Percentiles rank a stretch among this genome's conserved stretches.
These are phyloP conservation scores for Amphiprion clarkii DNA, from an alignment of 2,797 vertebrate species.

Conservation along the genomic window DNA sequence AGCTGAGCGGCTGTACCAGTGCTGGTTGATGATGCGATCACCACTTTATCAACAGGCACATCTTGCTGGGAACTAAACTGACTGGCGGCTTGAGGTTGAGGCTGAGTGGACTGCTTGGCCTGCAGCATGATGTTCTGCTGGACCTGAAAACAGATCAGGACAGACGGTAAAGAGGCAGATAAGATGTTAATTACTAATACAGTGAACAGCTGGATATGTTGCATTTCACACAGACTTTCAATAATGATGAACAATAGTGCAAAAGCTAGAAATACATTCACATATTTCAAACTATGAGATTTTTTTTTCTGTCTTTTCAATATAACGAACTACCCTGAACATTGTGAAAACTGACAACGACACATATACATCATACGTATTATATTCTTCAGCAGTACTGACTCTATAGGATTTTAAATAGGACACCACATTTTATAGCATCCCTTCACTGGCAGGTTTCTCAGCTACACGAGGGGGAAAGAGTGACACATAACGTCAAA, in stretches of 20 bases:
- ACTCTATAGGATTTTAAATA: neutral
- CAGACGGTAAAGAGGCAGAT: neutral
- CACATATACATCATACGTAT: neutral
- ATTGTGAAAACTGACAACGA: neutral
- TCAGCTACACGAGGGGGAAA: neutral
- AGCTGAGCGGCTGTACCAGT: conserved; percentile 75
- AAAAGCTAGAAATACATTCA: neutral
- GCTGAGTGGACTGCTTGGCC: conserved; percentile 82
- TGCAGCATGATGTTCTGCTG: conserved; percentile 91
- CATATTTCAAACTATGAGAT: neutral
- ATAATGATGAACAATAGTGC: neutral
- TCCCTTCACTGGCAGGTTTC: neutral
- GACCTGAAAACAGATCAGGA: conserved; percentile 78
- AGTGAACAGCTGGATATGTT: neutral
- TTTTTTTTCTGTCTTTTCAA: neutral
- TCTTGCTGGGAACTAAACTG: conserved; percentile 89
- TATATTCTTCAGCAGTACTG: neutral
- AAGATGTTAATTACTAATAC: neutral
- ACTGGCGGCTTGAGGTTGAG: conserved; percentile 76
- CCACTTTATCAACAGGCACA: conserved; percentile 75
- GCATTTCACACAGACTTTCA: neutral
- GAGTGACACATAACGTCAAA: neutral
- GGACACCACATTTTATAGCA: neutral
- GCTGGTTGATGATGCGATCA: conserved; percentile 70
- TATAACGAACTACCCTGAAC: neutral